Percentiles rank a stretch among this genome's conserved stretches.
These are phyloP conservation scores for Poecilobothrus nobilitatus DNA, from an alignment of 2,888 invertebrate species.

Conservation along the genomic window DNA sequence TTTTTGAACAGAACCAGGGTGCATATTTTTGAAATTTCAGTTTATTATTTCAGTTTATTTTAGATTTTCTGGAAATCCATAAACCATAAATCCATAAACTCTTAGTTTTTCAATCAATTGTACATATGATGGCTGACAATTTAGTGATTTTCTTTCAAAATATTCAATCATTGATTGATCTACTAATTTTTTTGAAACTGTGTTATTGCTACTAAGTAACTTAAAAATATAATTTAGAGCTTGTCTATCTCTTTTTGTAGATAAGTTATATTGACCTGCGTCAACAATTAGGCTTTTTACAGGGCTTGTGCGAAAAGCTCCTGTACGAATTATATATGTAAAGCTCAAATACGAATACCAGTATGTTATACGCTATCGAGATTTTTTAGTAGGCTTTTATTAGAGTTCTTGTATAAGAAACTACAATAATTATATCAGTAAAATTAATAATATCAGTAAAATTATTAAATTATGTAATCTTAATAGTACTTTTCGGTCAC, in stretches of 20 bases:
- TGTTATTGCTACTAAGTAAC: background rate
- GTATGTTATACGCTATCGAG: conserved; percentile 2
- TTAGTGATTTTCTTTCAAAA: background rate
- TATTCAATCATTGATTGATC: background rate
- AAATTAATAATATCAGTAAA: too few relatives aligned
- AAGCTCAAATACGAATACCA: too few relatives aligned
- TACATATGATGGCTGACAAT: conserved; percentile 10
- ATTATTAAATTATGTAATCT: too few relatives aligned
- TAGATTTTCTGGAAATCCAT: too few relatives aligned
- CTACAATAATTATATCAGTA: too few relatives aligned
- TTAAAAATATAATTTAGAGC: background rate
- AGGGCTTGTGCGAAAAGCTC: conserved; percentile 10
- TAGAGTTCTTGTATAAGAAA: too few relatives aligned
- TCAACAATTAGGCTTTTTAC: too few relatives aligned
- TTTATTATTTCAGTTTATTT: background rate
- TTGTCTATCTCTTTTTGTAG: conserved; percentile 8
- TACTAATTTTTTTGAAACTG: background rate
- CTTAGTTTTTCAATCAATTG: background rate
- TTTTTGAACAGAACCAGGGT: too few relatives aligned
- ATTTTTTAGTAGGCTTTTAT: background rate
- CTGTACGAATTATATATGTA: conserved; percentile 8
- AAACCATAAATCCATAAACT: background rate
- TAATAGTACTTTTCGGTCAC: too few relatives aligned
- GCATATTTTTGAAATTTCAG: conserved; percentile 7
- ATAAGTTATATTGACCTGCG: background rate